Evolutionary conservation across 2,797 vertebrate species (phyloP).

Genomic region (Acropternis orthonyx): DNA sequence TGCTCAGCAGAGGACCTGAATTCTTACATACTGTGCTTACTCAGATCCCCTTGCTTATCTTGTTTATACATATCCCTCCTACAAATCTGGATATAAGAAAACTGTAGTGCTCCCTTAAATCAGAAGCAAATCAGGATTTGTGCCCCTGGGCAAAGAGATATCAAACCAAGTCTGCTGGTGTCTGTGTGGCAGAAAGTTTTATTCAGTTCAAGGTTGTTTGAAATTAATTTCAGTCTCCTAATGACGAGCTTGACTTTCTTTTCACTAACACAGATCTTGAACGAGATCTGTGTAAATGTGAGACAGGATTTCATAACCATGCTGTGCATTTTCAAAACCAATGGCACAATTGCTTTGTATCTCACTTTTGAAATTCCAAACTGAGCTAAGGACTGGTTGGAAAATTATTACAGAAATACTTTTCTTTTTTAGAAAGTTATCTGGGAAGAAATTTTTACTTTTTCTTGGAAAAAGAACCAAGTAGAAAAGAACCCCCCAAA

Average conservation of each 20-base stretch:
- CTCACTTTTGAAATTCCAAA: not conserved
- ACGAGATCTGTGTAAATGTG: not conserved
- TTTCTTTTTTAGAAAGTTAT: not conserved
- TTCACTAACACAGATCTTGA: not conserved
- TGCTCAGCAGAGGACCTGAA: not conserved
- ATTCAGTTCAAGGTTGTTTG: not conserved
- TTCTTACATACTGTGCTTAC: fast-evolving
- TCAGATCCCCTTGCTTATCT: not conserved
- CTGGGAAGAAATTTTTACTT: not conserved
- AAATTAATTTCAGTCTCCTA: not conserved
- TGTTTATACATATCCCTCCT: not conserved
- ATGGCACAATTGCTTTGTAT: not conserved
- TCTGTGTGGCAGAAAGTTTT: not conserved
- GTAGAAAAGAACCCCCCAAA: not conserved
- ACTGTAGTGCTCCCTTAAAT: not conserved
- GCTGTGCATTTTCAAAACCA: not conserved
- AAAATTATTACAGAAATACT: not conserved
- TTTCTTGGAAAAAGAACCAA: not conserved
- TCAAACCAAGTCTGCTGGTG: not conserved
- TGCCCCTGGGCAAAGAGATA: not conserved
- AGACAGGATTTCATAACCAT: not conserved
- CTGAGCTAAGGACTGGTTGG: not conserved
- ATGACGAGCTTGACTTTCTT: not conserved
- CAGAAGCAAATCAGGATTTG: not conserved
- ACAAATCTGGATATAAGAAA: not conserved